Evolutionary conservation across 2,113 vertebrate genomes (phyloP), one percentile per base, ranked within the genome.

Genomic region (Hipposideros armiger): DNA sequence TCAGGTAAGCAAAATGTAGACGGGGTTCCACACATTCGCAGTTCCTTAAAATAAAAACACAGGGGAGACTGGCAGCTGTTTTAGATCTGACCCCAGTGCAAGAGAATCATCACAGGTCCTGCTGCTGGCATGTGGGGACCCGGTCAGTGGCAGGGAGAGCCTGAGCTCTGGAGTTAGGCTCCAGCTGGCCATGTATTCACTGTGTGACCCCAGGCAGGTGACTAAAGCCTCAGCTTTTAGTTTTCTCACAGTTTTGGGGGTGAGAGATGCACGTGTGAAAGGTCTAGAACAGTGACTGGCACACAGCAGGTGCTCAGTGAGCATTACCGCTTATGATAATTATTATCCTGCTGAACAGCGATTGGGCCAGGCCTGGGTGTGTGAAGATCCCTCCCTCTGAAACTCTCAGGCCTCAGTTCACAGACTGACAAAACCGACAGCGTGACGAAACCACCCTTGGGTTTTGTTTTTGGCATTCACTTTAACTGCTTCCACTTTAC

Each of bases 401-500:
- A 45, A 36, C 28, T 26, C 47, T 47, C 17, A 13, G 66, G 54
- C 10, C 91, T 81, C 72, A 66, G 89, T 26, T 56, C 19, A n/a
- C 60, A 78, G 69, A 14, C 24, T 32, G 47, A 77, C 42, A 47
- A 83, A 64, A 47, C 67, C 17, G 14, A 24, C n/a, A 13, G 62
- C 1, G 22, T n/a, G 85, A 85, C 64, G 58, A 78, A 85, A 76
- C 62, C 72, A 58, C 26, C 47, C 47, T 32, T 0, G 14, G 66
- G 45, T 90, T 86, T 73, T 84, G 62, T n/a, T 95, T 62, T 52
- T 0, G 1, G 20, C 56, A 7, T 40, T 85, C 78, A 45, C 42
- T 91, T 52, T 11, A 40, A 62, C 56, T 67, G 36, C 52, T 96
- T 89, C 78, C 40, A 88, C 42, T 11, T 89, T 5, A 15, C 50